Evolutionary conservation across 2,888 invertebrate species (phyloP), one percentile per base, ranked within the genome.

Genomic region (Drosophila sordidula): DNA sequence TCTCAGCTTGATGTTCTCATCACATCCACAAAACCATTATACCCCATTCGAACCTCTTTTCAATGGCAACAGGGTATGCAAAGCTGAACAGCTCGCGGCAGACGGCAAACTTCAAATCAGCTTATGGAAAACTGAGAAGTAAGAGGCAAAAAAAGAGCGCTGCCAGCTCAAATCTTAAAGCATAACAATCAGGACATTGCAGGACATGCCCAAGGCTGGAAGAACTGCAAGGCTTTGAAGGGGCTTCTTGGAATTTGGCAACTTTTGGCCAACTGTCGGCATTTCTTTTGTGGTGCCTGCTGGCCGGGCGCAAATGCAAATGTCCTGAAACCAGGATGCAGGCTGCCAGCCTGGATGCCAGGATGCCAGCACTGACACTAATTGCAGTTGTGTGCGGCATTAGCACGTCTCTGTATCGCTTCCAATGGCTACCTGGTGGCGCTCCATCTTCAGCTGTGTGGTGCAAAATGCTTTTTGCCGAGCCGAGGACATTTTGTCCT

Each of bases 351-450:
- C 50, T 61, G n/a, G n/a, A n/a, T n/a, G n/a, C 18, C 18, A 18
- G 57, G 34, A 49, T 38, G 44, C 79, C 62, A 59, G 68, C 87
- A 82, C 79, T 87, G 88, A 83, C 83, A 83, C 83, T 87, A 87
- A 83, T 87, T 83, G 83, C 83, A 83, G 85, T 87, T 87, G 88
- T 83, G 71, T 83, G 88, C 76, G 68, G 79, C 88, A 87, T 84
- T 85, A 85, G 82, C 70, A 78, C 81, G 85, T 76, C 74, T 76
- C 75, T 74, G 61, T 73, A 75, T 75, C 77, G 73, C 39, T 77
- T 72, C 74, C 74, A 16, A 34, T 22, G 72, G 80, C 62, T 51
- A 58, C 29, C 42, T 12, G 11, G 51, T 34, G 29, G 22, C 39
- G 36, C 39, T 39, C 57, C 49, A 6, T 11, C 12, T 11, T 26